phyloP scores from a whole-genome alignment of 1,140 invertebrate species.

The Drosophila repletoides region DNA sequence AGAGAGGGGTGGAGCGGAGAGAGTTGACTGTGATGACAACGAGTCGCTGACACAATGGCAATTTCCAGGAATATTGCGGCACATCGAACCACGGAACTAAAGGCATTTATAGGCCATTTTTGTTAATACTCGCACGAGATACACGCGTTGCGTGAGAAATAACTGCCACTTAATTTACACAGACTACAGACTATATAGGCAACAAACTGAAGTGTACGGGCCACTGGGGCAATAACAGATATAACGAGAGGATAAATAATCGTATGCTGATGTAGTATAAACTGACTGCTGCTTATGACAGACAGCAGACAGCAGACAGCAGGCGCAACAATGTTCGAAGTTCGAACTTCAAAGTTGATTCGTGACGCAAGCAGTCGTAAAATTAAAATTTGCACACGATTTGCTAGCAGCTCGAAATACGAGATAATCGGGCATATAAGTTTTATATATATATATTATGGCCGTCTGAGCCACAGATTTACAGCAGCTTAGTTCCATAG shows the following conservation, averaged over 20 bases:
- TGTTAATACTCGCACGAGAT: slow-evolving; percentile 51
- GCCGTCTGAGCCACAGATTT: too few species aligned
- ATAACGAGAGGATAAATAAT: slow-evolving; percentile 74
- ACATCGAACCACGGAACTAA: slow-evolving; percentile 55
- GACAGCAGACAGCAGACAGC: too few species aligned
- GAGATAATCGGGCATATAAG: too few species aligned
- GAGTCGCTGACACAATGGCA: slow-evolving; percentile 31
- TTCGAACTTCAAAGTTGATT: slow-evolving; percentile 42
- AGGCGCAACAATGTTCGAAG: slow-evolving; percentile 43
- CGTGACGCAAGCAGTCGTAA: slow-evolving; percentile 45
- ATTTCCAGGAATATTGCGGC: slow-evolving; percentile 9
- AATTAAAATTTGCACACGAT: slow-evolving; percentile 74
- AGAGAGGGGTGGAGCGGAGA: too few species aligned
- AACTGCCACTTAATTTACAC: slow-evolving; percentile 73
- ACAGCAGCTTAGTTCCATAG: too few species aligned
- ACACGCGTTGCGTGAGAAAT: slow-evolving; percentile 75
- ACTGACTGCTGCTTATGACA: slow-evolving; percentile 63
- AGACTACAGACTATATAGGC: slow-evolving; percentile 1
- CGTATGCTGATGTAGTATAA: slow-evolving; percentile 51
- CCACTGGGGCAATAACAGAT: slow-evolving; percentile 20
- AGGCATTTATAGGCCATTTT: slow-evolving; percentile 73
- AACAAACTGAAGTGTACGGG: too few species aligned
- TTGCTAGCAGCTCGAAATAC: too few species aligned
- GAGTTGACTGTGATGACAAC: slow-evolving; percentile 29
- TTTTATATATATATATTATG: too few species aligned